Base-by-base conservation (phyloP, 2,113 vertebrate genomes). In the Pedetes capensis region DNA sequence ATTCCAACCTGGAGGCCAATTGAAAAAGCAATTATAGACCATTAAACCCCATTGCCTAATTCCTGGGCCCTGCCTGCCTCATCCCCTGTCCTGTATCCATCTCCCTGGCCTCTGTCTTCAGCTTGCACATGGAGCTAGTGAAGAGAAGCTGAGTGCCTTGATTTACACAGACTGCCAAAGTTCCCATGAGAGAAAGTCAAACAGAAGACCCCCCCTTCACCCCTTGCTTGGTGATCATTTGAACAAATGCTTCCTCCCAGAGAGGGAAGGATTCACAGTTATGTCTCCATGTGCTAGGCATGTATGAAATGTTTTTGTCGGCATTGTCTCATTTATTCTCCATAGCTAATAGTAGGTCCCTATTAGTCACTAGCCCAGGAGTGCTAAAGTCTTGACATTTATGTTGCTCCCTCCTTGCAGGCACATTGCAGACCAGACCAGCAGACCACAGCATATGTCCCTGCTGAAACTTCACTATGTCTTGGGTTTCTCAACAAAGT, bases 1-100 rank as follows among this genome's bases (percentile, higher is more conserved):
- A 95, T 91, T 95, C 78, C 87, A 82, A 95, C 90, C 76, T 79
- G 55, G 89, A 97, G 90, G 93, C 94, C 96, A 96, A 96, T 86
- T 92, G 97, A 76, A 89, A 92, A 96, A 93, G 92, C 89, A 96
- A 88, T 92, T 95, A 93, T 51, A 76, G 95, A 83, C 49, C 68
- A 97, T 95, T 92, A 93, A 64, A 74, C 22, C 51, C 84, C 79
- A 83, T 20, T 87, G 92, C 61, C 53, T 9, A 32, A 44, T 80
- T 91, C 68, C 32, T 83, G 3, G 0, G 82, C 29, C 6, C 57
- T 64, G 1, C 84, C 91, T 6, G 2, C 55, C 63, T 81, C 55
- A 25, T 69, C 17, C 53, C 57, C 39, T 76, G 27, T 49, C 16
- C 63, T 53, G 11, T 27, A 37, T 72, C 68, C 37, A 17, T 94